These are phyloP conservation scores for Drosophila mulleri DNA, from an alignment of 2,888 invertebrate genomes.

Conservation along the genomic window DNA sequence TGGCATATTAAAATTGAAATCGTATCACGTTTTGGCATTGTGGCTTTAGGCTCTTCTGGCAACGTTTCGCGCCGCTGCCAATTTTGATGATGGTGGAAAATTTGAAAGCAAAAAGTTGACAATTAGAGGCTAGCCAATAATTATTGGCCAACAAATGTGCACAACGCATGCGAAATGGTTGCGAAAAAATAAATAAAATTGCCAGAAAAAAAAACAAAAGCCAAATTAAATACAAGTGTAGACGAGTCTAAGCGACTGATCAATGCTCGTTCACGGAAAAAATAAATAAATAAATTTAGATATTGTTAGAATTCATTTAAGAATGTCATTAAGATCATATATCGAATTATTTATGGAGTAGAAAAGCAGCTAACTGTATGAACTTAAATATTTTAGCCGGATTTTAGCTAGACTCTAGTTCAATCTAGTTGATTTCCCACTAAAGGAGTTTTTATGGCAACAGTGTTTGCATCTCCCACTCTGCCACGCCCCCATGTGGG, in stretches of 20 bases:
- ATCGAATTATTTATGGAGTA: too few species aligned
- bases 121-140: constrained; percentile 45
- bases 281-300: not conserved
- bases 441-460: too few species aligned
- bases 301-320: too few species aligned
- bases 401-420: not conserved
- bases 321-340: not conserved
- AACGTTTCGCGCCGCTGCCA: constrained; percentile 27
- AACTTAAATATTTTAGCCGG: too few species aligned
- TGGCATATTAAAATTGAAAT: constrained; percentile 29
- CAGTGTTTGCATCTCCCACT: not conserved
- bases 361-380: too few species aligned
- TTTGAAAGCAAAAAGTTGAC: constrained; percentile 19
- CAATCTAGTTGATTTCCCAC: too few species aligned
- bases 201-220: not conserved
- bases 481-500: not conserved
- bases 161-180: constrained; percentile 29
- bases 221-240: not conserved
- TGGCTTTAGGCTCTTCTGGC: constrained; percentile 46
- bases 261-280: not conserved
- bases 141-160: constrained; percentile 32
- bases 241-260: not conserved
- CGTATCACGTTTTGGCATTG: constrained; percentile 69
- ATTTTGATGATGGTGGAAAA: constrained; percentile 33
- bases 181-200: constrained; percentile 1